Evolutionary conservation across 2,888 invertebrate genomes (phyloP).

Genomic region (Drosophila nigritarsus): DNA sequence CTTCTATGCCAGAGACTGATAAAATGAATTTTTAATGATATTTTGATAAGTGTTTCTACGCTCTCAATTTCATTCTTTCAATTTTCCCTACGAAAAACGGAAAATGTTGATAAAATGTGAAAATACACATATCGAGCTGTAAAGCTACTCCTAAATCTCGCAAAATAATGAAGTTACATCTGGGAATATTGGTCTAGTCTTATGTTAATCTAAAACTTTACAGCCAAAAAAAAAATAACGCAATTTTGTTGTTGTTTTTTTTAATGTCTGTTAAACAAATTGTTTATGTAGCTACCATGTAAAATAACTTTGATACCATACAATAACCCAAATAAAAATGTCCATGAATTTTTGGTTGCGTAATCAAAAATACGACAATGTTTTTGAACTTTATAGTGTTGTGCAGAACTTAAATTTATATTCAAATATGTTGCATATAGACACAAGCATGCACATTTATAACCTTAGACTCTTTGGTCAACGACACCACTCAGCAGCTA

Average conservation of each 20-base stretch:
- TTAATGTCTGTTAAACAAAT: slow-evolving; percentile 4
- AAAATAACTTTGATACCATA: slow-evolving; percentile 20
- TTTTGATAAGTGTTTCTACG: slow-evolving; percentile 59
- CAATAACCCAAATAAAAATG: slow-evolving; percentile 34
- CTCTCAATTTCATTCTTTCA: neutral
- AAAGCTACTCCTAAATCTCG: neutral
- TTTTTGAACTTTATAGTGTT: slow-evolving; percentile 1
- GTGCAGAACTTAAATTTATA: slow-evolving; percentile 32
- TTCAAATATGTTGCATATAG: slow-evolving; percentile 29
- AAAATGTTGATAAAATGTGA: slow-evolving; percentile 12
- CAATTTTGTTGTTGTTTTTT: slow-evolving; percentile 44
- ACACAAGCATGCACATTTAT: slow-evolving; percentile 44
- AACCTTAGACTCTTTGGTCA: slow-evolving; percentile 60
- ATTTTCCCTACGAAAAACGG: too few species aligned
- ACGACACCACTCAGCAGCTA: slow-evolving; percentile 45
- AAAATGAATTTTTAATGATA: slow-evolving; percentile 74
- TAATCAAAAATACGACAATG: slow-evolving; percentile 15
- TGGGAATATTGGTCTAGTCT: neutral
- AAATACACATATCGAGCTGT: neutral
- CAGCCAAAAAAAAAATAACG: neutral
- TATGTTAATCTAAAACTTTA: slow-evolving; percentile 1
- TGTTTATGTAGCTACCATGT: slow-evolving; percentile 25
- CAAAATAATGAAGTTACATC: neutral
- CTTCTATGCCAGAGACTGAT: slow-evolving; percentile 16
- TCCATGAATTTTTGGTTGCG: slow-evolving; percentile 33